Conservation (phyloP, 1,140 invertebrate genomes). For the Mactra quadrangularis region DNA sequence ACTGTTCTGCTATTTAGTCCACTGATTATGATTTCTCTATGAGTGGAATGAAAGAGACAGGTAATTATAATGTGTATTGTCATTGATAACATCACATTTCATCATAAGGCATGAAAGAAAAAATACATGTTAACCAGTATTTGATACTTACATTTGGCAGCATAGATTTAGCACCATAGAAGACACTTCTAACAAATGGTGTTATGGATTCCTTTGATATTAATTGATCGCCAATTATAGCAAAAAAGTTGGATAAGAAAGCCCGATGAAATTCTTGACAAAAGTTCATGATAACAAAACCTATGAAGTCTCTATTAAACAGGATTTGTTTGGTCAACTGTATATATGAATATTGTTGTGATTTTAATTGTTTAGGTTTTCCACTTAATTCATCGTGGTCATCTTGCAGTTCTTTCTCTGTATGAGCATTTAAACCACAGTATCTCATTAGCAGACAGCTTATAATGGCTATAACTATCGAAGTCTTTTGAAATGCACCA, state of each 20-base stretch:
- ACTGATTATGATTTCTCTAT: neutral
- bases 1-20: neutral
- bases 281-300: slow-evolving; percentile 77
- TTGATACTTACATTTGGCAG: neutral
- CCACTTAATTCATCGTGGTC: slow-evolving; percentile 10
- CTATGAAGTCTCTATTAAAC: slow-evolving; percentile 70
- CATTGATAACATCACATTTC: no score
- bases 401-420: slow-evolving; percentile 73
- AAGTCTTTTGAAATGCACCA: slow-evolving; percentile 76
- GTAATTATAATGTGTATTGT: no score
- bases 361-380: slow-evolving; percentile 24
- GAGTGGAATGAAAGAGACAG: neutral
- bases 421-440: slow-evolving; percentile 74
- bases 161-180: slow-evolving; percentile 66
- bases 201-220: slow-evolving; percentile 61
- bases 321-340: slow-evolving; percentile 70
- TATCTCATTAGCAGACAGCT: slow-evolving; percentile 74
- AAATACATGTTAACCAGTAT: no score
- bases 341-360: slow-evolving; percentile 62
- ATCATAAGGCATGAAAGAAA: no score
- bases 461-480: slow-evolving; percentile 73
- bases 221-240: slow-evolving; percentile 73
- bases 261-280: slow-evolving; percentile 74
- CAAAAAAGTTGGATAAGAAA: slow-evolving; percentile 72
- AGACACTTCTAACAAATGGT: slow-evolving; percentile 63